Conservation (phyloP, 2,113 vertebrate species). For the Oceanites oceanicus region DNA sequence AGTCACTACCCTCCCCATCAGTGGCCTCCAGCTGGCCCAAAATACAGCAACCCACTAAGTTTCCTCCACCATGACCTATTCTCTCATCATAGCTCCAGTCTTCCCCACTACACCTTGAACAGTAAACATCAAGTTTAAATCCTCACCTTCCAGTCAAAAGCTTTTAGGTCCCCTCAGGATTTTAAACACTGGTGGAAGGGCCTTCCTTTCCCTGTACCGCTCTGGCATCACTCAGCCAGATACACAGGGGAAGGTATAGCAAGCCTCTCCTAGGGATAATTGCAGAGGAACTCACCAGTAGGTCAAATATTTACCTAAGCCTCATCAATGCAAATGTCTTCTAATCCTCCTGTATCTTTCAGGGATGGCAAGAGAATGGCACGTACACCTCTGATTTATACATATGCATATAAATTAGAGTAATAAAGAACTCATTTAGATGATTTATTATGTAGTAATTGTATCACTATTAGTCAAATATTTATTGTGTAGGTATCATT, state of each 20-base stretch:
- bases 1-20: neutral
- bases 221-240: neutral
- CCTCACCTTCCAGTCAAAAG: neutral
- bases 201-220: neutral
- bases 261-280: neutral
- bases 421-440: neutral
- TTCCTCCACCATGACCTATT: neutral
- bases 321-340: conserved; percentile 38
- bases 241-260: neutral
- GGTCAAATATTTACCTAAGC: conserved; percentile 53
- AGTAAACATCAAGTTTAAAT: neutral
- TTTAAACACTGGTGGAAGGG: neutral
- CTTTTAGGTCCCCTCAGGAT: neutral
- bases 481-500: neutral
- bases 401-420: neutral
- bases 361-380: neutral
- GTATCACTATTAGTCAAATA: neutral
- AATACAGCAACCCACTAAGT: neutral
- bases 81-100: neutral
- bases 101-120: neutral
- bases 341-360: conserved; percentile 31
- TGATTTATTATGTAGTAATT: neutral
- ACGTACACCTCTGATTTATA: neutral
- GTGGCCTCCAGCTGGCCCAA: neutral
- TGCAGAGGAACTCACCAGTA: neutral